A percentile compares a stretch with the other conserved stretches of the same genome.
These are phyloP conservation scores for Apodemia zela DNA, from an alignment of 2,888 invertebrate genomes.

Conservation along the genomic window DNA sequence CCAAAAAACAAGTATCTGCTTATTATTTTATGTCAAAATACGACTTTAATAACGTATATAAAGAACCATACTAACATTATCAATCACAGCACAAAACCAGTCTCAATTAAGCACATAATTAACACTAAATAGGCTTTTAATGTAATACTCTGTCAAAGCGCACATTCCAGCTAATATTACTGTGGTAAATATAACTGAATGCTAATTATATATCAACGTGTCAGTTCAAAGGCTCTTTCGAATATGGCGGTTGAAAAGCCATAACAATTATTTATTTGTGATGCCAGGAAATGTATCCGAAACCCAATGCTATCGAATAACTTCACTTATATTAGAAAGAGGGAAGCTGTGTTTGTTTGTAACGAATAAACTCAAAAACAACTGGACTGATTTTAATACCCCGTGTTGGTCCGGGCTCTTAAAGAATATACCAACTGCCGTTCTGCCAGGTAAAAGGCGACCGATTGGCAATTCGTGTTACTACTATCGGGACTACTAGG, in stretches of 20 bases:
- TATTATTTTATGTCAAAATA: too few relatives aligned
- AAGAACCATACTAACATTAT: background rate
- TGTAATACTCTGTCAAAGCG: constrained; percentile 7
- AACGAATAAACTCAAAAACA: too few relatives aligned
- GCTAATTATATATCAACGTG: background rate
- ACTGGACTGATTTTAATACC: too few relatives aligned
- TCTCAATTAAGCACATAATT: constrained; percentile 4
- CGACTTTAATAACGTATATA: background rate
- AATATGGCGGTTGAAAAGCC: background rate
- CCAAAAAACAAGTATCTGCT: too few relatives aligned
- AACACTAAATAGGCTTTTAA: constrained; percentile 10
- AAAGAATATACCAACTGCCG: too few relatives aligned
- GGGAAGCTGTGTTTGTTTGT: too few relatives aligned
- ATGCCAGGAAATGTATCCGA: background rate
- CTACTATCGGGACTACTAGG: too few relatives aligned
- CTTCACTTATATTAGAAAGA: too few relatives aligned
- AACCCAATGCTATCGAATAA: too few relatives aligned
- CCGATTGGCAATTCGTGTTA: too few relatives aligned
- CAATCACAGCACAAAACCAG: background rate
- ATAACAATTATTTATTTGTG: background rate
- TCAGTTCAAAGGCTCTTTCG: background rate
- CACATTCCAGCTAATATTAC: background rate
- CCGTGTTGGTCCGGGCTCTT: too few relatives aligned
- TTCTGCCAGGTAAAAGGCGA: too few relatives aligned
- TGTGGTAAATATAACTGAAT: background rate